Evolutionary conservation across 2,113 vertebrate genomes (phyloP), one percentile per base, ranked within the genome.

Genomic region (Tricholaema leucomelas): DNA sequence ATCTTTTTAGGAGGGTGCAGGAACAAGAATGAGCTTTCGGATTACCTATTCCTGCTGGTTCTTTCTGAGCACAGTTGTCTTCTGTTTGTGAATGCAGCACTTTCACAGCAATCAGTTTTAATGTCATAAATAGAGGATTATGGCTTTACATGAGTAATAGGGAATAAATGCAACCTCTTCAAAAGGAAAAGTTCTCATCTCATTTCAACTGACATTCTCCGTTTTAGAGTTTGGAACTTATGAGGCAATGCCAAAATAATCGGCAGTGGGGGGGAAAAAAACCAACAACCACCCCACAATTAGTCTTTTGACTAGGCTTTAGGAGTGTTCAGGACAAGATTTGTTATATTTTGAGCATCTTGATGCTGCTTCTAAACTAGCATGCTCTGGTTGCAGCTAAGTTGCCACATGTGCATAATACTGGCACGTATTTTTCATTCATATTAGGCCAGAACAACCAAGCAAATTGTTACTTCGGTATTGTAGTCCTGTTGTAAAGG

Each of bases 101-200:
- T 90, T 88, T 71, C 70, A 77, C 58, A 90, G 16, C 83, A 79
- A 2, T 90, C 78, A 82, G 5, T 81, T 92, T 80, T 86, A 69
- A 74, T 93, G 78, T 48, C 73, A 78, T 23, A 85, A 70, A 25
- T 17, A 81, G 21, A 86, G 46, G 56, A 87, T 77, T 95, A 78
- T 44, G 65, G 56, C 81, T 96, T 95, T 91, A 74, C 66, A 50
- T 89, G 71, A 67, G 18, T 91, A 87, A 90, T 93, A 42, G 87
- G 82, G 71, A 86, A 46, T 54, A 64, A 81, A 65, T 80, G 15
- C 70, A 78, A 31, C 25, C 19, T 81, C 31, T 63, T 93, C 55
- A 59, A 31, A 79, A 90, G 81, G 31, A 80, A 9, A 91, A 85
- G 69, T 96, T 87, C 12, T 8, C 10, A 2, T 93, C 79, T 94